Evolutionary conservation across 2,888 invertebrate species (phyloP).

Genomic region (Cinara cedri): DNA sequence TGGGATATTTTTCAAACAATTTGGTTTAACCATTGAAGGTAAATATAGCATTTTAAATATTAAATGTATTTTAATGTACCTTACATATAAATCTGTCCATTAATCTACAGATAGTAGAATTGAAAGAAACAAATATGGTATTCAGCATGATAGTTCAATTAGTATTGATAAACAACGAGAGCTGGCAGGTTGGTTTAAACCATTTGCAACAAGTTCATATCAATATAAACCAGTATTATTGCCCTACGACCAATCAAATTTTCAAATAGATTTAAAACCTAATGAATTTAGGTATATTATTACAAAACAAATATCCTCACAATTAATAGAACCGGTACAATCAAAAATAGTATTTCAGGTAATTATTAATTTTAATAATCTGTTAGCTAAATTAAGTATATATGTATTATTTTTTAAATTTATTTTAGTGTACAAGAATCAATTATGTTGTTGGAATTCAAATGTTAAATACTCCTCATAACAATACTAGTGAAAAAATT

Average conservation of each 20-base stretch:
- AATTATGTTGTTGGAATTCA: slow-evolving; percentile 88
- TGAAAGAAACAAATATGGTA: slow-evolving; percentile 83
- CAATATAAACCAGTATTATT: slow-evolving; percentile 76
- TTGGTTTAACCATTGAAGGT: slow-evolving; percentile 77
- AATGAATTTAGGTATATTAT: slow-evolving; percentile 80
- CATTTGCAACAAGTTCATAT: slow-evolving; percentile 61
- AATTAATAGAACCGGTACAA: slow-evolving; percentile 33
- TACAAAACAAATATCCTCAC: slow-evolving; percentile 68
- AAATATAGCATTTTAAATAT: slow-evolving; percentile 56
- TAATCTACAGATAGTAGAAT: slow-evolving; percentile 71
- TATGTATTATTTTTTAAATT: slow-evolving; percentile 3
- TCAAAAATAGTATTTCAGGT: slow-evolving; percentile 51
- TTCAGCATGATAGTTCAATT: slow-evolving; percentile 89
- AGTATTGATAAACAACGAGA: slow-evolving; percentile 85
- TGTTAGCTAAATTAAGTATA: not conserved
- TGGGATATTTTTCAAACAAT: slow-evolving; percentile 87
- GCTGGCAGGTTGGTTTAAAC: slow-evolving; percentile 88
- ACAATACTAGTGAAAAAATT: slow-evolving; percentile 84
- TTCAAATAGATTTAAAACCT: slow-evolving; percentile 64
- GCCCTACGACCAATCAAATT: slow-evolving; percentile 65
- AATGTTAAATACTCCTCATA: slow-evolving; percentile 87
- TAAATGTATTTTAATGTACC: slow-evolving; percentile 1
- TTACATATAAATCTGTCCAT: slow-evolving; percentile 4
- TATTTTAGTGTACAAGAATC: slow-evolving; percentile 69
- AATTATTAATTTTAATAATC: not conserved